Evolutionary conservation across 2,113 vertebrate species (phyloP).

Genomic region (Catagonus wagneri): DNA sequence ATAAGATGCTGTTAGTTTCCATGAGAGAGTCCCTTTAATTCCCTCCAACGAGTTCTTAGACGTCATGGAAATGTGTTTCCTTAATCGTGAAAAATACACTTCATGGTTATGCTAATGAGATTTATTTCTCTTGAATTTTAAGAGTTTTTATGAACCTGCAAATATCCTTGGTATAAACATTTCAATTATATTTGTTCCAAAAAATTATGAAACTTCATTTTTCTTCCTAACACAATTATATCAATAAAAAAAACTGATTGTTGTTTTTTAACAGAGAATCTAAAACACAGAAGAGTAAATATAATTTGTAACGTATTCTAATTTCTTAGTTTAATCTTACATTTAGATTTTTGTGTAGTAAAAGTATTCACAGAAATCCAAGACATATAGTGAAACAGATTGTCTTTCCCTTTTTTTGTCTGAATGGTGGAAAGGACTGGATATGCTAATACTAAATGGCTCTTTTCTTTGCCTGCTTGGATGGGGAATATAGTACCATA

Average conservation of each 20-base stretch:
- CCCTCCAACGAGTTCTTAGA: not conserved
- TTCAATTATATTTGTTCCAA: not conserved
- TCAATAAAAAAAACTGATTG: not conserved
- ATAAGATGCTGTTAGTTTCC: not conserved
- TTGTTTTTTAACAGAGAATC: not conserved
- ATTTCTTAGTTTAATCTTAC: not conserved
- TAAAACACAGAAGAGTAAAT: not conserved
- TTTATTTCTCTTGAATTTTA: slow-evolving; percentile 25
- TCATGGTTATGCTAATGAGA: not conserved
- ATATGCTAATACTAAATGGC: rapidly evolving
- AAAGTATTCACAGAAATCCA: not conserved
- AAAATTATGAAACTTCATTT: not conserved
- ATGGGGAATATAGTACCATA: not conserved
- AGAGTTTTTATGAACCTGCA: not conserved
- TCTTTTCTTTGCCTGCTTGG: not conserved
- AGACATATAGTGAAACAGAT: not conserved
- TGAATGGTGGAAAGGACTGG: not conserved
- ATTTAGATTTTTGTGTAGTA: not conserved
- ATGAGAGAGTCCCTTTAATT: not conserved
- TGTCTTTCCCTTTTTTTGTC: not conserved
- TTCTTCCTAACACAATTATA: slow-evolving; percentile 11
- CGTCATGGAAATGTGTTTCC: not conserved
- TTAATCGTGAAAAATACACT: not conserved
- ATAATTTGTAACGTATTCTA: not conserved
- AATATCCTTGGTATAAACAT: not conserved